Percentiles rank a stretch among this genome's conserved stretches.
Evolutionary conservation across 2,888 invertebrate species (phyloP).

Genomic region (Oxyteleia sp.): DNA sequence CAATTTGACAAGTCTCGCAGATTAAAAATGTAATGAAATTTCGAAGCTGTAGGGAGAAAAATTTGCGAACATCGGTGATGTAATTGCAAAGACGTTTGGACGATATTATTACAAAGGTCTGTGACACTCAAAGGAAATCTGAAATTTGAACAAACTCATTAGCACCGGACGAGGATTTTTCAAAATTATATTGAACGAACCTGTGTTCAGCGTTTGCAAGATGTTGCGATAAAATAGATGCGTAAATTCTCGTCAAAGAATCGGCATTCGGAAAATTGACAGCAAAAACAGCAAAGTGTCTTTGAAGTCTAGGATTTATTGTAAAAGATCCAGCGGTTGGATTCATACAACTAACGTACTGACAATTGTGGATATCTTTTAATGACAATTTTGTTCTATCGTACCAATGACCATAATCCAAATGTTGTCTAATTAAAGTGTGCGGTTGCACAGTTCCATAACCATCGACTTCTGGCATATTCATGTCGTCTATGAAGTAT

Average conservation of each 20-base stretch:
- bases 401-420: slow-evolving; percentile 99
- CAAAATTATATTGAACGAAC: slow-evolving; percentile 87
- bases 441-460: slow-evolving; percentile 99
- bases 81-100: slow-evolving; percentile 93
- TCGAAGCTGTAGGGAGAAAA: slow-evolving; percentile 97
- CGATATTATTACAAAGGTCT: slow-evolving; percentile 89
- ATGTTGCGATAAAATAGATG: slow-evolving; percentile 95
- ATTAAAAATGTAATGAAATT: slow-evolving; percentile 99
- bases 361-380: slow-evolving; percentile 98
- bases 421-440: slow-evolving; percentile 97
- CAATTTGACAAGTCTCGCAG: slow-evolving; percentile 97
- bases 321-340: slow-evolving; percentile 99
- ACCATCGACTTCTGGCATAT: slow-evolving; percentile 97
- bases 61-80: slow-evolving; percentile 95
- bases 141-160: slow-evolving; percentile 22
- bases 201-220: slow-evolving; percentile 94
- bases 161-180: too few relatives aligned
- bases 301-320: slow-evolving; percentile 97
- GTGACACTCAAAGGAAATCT: slow-evolving; percentile 84
- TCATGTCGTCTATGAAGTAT: slow-evolving; percentile 99
- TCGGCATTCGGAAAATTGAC: slow-evolving; percentile 94
- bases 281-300: slow-evolving; percentile 96
- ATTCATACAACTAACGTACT: slow-evolving; percentile 99
- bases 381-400: slow-evolving; percentile 95
- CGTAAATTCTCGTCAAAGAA: slow-evolving; percentile 95